Conservation (phyloP, 2,113 vertebrate genomes). For the Jaculus jaculus region DNA sequence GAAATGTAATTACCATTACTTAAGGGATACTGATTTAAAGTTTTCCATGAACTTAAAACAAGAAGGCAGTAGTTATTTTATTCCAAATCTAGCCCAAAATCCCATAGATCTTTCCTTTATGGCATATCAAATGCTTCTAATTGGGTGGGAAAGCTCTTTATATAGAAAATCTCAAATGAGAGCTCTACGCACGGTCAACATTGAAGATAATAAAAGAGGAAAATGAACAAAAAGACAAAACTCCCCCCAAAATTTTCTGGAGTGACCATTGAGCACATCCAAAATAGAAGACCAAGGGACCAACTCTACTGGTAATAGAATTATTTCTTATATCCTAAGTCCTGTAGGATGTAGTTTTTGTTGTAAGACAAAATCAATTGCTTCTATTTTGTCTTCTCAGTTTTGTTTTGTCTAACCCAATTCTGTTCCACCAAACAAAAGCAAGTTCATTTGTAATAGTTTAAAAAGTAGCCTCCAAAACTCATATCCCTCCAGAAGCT, state of each 20-base stretch:
- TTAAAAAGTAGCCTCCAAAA: neutral
- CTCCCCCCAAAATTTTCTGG: neutral
- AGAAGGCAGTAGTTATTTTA: neutral
- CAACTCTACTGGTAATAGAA: neutral
- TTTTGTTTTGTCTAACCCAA: neutral
- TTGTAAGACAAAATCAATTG: neutral
- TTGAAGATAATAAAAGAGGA: neutral
- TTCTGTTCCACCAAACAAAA: neutral
- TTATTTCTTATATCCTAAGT: neutral
- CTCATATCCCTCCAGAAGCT: neutral
- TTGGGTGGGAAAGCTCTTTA: neutral
- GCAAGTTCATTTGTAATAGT: neutral
- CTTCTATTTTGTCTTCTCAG: neutral
- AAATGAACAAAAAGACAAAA: neutral
- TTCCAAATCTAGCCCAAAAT: neutral
- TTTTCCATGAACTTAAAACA: neutral
- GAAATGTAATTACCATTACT: neutral
- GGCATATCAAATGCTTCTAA: neutral
- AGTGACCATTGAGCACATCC: neutral
- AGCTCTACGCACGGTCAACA: neutral
- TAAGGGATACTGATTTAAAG: conserved; percentile 3
- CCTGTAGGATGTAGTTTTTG: neutral
- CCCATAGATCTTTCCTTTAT: neutral
- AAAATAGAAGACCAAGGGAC: neutral
- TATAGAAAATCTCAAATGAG: neutral